These are phyloP conservation scores for Andrena trimmerana DNA, from an alignment of 2,888 invertebrate species.

Conservation along the genomic window DNA sequence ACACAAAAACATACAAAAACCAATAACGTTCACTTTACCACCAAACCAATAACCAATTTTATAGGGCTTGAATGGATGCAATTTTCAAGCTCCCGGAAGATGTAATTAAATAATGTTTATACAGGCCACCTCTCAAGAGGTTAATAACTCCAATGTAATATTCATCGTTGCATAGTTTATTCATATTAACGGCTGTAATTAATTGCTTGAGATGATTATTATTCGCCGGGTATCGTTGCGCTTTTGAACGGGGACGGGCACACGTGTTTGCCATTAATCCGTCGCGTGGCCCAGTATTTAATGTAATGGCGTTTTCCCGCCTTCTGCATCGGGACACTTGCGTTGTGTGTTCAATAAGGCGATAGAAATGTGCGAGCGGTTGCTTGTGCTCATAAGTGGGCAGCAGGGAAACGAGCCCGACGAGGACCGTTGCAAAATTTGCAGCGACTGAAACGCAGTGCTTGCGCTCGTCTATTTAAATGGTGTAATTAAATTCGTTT, in stretches of 20 bases:
- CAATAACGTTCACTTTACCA: not conserved
- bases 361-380: no score
- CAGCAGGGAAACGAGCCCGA: no score
- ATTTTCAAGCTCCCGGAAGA: not conserved
- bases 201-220: constrained; percentile 27
- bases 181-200: constrained; percentile 28
- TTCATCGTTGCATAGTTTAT: not conserved
- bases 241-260: not conserved
- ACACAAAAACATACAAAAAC: not conserved
- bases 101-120: constrained; percentile 18
- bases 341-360: no score
- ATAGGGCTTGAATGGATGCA: not conserved
- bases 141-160: constrained; percentile 27
- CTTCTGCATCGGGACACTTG: not conserved
- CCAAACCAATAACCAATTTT: not conserved
- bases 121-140: constrained; percentile 18
- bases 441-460: no score
- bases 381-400: no score
- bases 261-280: constrained; percentile 13
- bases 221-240: constrained; percentile 8
- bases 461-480: no score
- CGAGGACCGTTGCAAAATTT: no score
- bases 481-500: no score
- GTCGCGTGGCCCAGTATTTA: not conserved
- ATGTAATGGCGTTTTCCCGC: not conserved